Evolutionary conservation across 2,797 vertebrate genomes (phyloP).

Genomic region (Tiaroga cobitis): DNA sequence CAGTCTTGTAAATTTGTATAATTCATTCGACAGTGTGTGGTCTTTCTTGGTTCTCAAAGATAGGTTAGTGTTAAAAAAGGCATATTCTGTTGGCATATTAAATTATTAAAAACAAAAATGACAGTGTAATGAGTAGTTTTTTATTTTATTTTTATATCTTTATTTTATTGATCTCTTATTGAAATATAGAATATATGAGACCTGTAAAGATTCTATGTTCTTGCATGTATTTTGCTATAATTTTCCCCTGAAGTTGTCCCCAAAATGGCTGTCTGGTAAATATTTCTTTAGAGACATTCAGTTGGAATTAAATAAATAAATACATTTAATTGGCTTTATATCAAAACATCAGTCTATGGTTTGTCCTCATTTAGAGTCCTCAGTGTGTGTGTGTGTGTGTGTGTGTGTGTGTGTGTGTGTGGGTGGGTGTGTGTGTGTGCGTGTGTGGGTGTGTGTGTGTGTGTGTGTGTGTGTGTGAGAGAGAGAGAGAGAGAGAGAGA

Average conservation of each 20-base stretch:
- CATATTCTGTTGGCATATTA: not conserved
- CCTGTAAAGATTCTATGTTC: not conserved
- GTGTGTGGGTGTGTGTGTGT: too few relatives aligned
- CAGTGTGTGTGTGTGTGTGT: not conserved
- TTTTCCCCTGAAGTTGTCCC: not conserved
- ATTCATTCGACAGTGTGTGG: not conserved
- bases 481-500: not conserved
- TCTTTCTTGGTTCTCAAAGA: not conserved
- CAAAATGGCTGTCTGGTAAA: not conserved
- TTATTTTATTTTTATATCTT: too few relatives aligned
- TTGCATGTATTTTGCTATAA: not conserved
- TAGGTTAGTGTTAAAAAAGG: not conserved
- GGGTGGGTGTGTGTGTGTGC: too few relatives aligned
- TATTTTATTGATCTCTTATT: not conserved
- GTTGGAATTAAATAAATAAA: not conserved
- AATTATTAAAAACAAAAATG: not conserved
- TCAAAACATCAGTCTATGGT: slow-evolving; percentile 5
- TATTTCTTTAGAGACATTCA: not conserved
- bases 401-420: not conserved
- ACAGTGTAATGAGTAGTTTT: not conserved
- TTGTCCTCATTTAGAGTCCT: not conserved
- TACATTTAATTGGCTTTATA: not conserved
- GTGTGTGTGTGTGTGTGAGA: too few relatives aligned
- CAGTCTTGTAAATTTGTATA: not conserved
- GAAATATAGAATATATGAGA: not conserved